A percentile compares a stretch with the other conserved stretches of the same genome.
phyloP scores from a whole-genome alignment of 2,113 vertebrate species.

The Glaucomys volans region DNA sequence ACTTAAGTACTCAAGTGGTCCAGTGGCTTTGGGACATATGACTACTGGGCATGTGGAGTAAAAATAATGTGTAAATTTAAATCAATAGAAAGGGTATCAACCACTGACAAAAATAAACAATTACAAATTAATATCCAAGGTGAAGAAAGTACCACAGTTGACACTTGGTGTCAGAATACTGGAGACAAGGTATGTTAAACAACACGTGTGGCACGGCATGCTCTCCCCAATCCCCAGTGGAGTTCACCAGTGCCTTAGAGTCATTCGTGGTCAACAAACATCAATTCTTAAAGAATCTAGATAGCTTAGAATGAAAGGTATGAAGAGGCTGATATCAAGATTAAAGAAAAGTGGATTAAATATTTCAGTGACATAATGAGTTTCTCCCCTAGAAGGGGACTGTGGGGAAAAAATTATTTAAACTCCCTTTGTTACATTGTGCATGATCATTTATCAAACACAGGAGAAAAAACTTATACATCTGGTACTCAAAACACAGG shows the following conservation, averaged over 20 bases:
- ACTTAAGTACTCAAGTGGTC: constrained; percentile 81
- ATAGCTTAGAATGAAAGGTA: constrained; percentile 55
- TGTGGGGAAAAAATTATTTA: background rate
- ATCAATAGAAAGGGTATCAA: constrained; percentile 66
- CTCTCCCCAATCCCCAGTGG: constrained; percentile 31
- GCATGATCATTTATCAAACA: constrained; percentile 53
- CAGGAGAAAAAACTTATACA: constrained; percentile 56
- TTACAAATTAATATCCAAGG: constrained; percentile 53
- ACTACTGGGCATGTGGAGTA: constrained; percentile 59
- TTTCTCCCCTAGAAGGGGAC: constrained; percentile 32
- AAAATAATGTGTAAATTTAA: constrained; percentile 62
- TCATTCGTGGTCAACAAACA: constrained; percentile 56
- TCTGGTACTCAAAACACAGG: constrained; percentile 75
- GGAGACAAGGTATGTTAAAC: constrained; percentile 41
- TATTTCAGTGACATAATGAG: constrained; percentile 69
- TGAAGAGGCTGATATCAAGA: constrained; percentile 16
- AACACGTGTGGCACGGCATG: background rate
- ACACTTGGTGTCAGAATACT: constrained; percentile 72
- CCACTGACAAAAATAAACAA: constrained; percentile 60
- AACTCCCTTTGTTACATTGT: constrained; percentile 63
- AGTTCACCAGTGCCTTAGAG: constrained; percentile 39
- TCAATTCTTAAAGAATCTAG: constrained; percentile 37
- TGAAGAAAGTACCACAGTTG: constrained; percentile 76
- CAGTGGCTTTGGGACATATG: constrained; percentile 81
- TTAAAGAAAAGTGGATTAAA: constrained; percentile 63